Percentiles rank a stretch among this genome's conserved stretches.
Evolutionary conservation across 64 coral and sea anemone species (phyloP).

Genomic region (Pocillopora verrucosa): DNA sequence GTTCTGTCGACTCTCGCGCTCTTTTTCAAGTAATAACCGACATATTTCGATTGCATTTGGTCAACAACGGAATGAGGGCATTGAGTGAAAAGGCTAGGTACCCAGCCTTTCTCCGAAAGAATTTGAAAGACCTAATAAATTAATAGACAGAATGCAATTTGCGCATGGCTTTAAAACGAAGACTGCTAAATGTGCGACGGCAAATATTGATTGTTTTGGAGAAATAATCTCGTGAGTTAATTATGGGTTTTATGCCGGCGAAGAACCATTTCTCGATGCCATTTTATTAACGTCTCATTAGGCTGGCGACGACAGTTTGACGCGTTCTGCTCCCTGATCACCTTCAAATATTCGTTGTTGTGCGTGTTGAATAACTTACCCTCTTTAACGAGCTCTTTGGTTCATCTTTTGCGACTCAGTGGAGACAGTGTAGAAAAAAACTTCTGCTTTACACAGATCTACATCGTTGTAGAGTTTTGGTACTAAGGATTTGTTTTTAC

Average conservation of each 20-base stretch:
- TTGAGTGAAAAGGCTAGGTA: too few species aligned
- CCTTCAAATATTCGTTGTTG: background rate
- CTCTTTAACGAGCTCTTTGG: too few species aligned
- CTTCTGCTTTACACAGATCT: too few species aligned
- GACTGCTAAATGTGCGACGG: background rate
- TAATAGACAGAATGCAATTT: background rate
- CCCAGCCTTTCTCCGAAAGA: too few species aligned
- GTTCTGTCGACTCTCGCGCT: too few species aligned
- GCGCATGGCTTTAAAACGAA: conserved; percentile 28
- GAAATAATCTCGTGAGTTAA: background rate
- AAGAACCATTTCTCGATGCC: background rate
- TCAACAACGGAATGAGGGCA: too few species aligned
- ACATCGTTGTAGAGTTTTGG: background rate
- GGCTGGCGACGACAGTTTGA: conserved; percentile 13
- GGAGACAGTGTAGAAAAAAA: too few species aligned
- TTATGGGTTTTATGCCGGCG: background rate
- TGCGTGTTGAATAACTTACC: background rate
- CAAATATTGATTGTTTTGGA: background rate
- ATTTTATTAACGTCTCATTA: background rate
- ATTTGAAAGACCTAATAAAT: conserved; percentile 19
- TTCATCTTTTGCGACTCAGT: too few species aligned
- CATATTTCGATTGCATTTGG: too few species aligned
- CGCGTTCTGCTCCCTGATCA: background rate
- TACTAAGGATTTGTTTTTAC: background rate
- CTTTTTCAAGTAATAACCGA: too few species aligned